Evolutionary conservation across 2,888 invertebrate genomes (phyloP), one percentile per base, ranked within the genome.

Genomic region (Acronicta aceris): DNA sequence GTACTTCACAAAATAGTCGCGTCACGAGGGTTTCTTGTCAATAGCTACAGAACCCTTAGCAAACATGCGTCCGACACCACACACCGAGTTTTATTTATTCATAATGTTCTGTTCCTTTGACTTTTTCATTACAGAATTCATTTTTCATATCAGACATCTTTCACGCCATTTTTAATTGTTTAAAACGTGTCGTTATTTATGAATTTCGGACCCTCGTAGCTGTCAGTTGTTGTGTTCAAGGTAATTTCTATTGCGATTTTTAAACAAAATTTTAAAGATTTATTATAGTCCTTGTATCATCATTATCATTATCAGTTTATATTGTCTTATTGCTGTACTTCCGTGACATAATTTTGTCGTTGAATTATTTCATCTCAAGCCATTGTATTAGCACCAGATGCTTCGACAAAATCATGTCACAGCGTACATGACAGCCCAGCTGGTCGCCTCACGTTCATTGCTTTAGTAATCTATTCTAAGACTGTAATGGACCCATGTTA

Each of bases 81-180:
- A 9, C 2, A 16, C 7, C 4, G 45, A 16, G 46, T 36, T 49
- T 55, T 41, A 55, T 62, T 61, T 73, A 73, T 70, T 62, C 40
- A 72, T 55, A 50, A 45, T 59, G 41, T 56, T 59, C 50, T 30
- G 8, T 47, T 56, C 41, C 57, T 46, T 62, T 71, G 46, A 51
- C 15, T 63, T 62, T 73, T 56, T 41, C 49, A 69, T 70, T 68
- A 73, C 6, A 41, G 33, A 55, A 46, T 73, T 47, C 46, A 73
- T 69, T 69, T 68, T 69, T 73, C 74, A 62, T 73, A 59, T 56
- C 73, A 27, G 53, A 47, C 53, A 73, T 71, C 58, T 68, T 70
- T 69, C 58, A 55, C 69, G 55, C 55, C 43, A 71, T 55, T 42
- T 55, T n/a, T 57, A 67, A 73, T 68, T 73, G 54, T 62, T 59